phyloP scores from a whole-genome alignment of 2,113 vertebrate species.

The Tachysurus fulvidraco region DNA sequence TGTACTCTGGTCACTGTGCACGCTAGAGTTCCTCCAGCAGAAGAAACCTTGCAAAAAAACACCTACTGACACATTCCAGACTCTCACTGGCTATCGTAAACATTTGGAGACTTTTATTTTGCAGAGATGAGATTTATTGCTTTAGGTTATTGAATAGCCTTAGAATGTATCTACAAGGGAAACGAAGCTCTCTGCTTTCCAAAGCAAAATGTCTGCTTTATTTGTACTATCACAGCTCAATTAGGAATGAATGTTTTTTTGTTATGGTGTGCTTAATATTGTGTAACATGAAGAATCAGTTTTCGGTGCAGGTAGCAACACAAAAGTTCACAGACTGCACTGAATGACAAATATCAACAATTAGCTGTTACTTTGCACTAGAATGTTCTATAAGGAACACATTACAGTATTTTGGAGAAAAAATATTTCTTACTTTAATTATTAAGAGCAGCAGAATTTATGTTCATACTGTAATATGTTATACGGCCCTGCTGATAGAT shows the following conservation, averaged over 20 bases:
- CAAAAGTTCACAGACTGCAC: background rate
- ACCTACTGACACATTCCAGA: background rate
- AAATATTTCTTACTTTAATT: too few relatives aligned
- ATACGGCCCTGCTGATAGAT: background rate
- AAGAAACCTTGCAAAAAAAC: background rate
- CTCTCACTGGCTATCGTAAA: too few relatives aligned
- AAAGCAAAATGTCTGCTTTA: background rate
- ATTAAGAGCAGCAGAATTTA: too few relatives aligned
- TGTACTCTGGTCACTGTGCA: background rate
- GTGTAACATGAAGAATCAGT: background rate
- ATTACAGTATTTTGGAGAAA: background rate
- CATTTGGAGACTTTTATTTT: too few relatives aligned
- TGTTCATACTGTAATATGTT: background rate
- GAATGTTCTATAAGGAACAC: background rate
- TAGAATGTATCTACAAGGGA: background rate
- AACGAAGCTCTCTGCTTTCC: background rate
- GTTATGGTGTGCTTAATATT: background rate
- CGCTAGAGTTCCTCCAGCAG: background rate
- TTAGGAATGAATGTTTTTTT: background rate
- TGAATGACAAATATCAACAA: background rate
- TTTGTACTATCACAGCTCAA: background rate
- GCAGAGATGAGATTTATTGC: too few relatives aligned
- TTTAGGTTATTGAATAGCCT: too few relatives aligned
- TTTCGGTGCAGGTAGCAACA: too few relatives aligned
- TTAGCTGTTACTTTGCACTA: background rate